Evolutionary conservation across 2,888 invertebrate species (phyloP).

Genomic region (Girardia tigrina): DNA sequence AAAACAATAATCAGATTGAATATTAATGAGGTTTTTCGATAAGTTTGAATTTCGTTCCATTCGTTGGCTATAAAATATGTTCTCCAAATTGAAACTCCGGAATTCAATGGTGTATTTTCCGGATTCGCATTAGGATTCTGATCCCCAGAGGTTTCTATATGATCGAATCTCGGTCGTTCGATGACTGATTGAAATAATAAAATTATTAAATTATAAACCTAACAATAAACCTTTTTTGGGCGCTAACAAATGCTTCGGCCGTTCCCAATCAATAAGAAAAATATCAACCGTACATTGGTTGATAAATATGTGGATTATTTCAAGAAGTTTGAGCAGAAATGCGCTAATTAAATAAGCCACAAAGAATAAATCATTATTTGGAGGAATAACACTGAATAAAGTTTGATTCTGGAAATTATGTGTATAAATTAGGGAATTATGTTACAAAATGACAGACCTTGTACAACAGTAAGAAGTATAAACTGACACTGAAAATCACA

Average conservation of each 20-base stretch:
- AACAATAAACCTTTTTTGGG: background rate
- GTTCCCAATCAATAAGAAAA: conserved; percentile 72
- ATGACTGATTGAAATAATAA: background rate
- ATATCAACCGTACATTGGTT: conserved; percentile 57
- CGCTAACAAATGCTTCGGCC: conserved; percentile 50
- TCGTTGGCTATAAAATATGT: conserved; percentile 70
- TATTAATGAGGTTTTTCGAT: conserved; percentile 54
- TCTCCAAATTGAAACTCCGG: conserved; percentile 58
- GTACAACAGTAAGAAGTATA: conserved; percentile 57
- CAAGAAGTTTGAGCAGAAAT: conserved; percentile 58
- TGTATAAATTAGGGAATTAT: background rate
- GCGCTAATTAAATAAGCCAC: conserved; percentile 56
- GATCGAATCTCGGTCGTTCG: background rate
- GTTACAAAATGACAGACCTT: conserved; percentile 49
- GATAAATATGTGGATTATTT: conserved; percentile 55
- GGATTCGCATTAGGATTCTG: background rate
- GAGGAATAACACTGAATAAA: conserved; percentile 55
- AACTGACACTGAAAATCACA: conserved; percentile 53
- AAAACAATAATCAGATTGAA: conserved; percentile 53
- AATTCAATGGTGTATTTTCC: conserved; percentile 38
- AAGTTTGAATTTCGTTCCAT: conserved; percentile 65
- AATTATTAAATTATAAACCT: background rate
- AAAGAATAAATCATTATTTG: conserved; percentile 55
- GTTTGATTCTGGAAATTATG: conserved; percentile 53
- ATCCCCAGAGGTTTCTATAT: background rate